Evolutionary conservation across 2,888 invertebrate species (phyloP).

Genomic region (Latheticus oryzae): DNA sequence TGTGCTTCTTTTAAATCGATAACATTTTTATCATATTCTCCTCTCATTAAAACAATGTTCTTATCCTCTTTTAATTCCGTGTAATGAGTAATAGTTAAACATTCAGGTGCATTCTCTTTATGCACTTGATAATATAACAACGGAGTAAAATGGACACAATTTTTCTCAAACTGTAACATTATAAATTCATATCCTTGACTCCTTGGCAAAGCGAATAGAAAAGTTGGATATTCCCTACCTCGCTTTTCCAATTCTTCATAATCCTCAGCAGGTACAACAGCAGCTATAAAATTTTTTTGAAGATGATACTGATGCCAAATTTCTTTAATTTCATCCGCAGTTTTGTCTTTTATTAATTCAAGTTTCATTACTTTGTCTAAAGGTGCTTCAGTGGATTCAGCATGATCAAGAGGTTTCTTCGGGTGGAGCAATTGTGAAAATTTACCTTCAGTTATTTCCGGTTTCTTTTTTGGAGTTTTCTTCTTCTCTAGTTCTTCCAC

Average conservation of each 20-base stretch:
- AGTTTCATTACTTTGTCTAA: conserved; percentile 81
- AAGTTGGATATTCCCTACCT: conserved; percentile 74
- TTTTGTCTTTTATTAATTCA: conserved; percentile 79
- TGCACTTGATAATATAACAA: conserved; percentile 87
- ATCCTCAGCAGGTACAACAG: conserved; percentile 73
- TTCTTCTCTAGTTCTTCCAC: conserved; percentile 68
- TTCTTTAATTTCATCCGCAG: conserved; percentile 75
- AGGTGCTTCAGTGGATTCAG: conserved; percentile 61
- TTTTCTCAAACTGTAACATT: conserved; percentile 78
- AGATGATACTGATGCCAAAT: conserved; percentile 88
- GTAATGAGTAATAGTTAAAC: conserved; percentile 83
- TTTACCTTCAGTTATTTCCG: conserved; percentile 64
- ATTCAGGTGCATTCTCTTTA: conserved; percentile 90
- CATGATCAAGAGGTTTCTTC: conserved; percentile 65
- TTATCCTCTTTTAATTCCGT: conserved; percentile 78
- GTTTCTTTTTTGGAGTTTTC: conserved; percentile 63
- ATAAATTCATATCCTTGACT: conserved; percentile 89
- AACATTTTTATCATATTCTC: conserved; percentile 85
- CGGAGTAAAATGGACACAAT: conserved; percentile 86
- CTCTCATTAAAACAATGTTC: conserved; percentile 84
- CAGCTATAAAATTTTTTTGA: conserved; percentile 78
- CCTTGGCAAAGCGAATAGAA: conserved; percentile 84
- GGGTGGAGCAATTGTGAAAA: conserved; percentile 76
- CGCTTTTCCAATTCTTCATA: conserved; percentile 72
- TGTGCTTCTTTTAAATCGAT: conserved; percentile 83